Evolutionary conservation across 2,888 invertebrate species (phyloP).

Genomic region (Pandemis corylana): DNA sequence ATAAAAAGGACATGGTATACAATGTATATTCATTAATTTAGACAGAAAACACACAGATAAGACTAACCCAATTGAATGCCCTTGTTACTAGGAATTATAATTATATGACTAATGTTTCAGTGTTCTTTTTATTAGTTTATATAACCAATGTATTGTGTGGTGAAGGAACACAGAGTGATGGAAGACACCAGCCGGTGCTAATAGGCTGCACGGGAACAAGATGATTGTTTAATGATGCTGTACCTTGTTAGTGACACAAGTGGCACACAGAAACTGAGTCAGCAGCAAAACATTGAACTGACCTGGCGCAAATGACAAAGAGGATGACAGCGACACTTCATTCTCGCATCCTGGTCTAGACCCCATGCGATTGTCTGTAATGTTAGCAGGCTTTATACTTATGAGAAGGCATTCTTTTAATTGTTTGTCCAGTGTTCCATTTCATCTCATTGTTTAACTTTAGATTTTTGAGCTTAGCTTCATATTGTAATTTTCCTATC

Average conservation of each 20-base stretch:
- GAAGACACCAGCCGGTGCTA: constrained; percentile 23
- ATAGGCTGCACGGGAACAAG: constrained; percentile 44
- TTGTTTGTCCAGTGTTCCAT: constrained; percentile 8
- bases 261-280: constrained; percentile 80
- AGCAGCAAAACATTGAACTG: constrained; percentile 81
- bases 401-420: constrained; percentile 43
- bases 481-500: not conserved
- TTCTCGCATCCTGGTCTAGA: constrained; percentile 81
- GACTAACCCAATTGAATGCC: constrained; percentile 11
- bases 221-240: constrained; percentile 44
- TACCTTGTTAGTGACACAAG: constrained; percentile 81
- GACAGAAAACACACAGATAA: not conserved
- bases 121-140: constrained; percentile 29
- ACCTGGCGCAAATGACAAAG: constrained; percentile 84
- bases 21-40: not conserved
- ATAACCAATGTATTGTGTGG: constrained; percentile 30
- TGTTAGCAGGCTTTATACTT: constrained; percentile 72
- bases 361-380: constrained; percentile 84
- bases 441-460: not conserved
- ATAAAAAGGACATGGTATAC: no score
- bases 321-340: constrained; percentile 82
- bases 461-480: not conserved
- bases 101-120: constrained; percentile 22
- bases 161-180: constrained; percentile 33
- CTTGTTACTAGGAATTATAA: constrained; percentile 19